Base-by-base conservation (phyloP, 2,888 invertebrate genomes). In the Mactromeris polynyma region DNA sequence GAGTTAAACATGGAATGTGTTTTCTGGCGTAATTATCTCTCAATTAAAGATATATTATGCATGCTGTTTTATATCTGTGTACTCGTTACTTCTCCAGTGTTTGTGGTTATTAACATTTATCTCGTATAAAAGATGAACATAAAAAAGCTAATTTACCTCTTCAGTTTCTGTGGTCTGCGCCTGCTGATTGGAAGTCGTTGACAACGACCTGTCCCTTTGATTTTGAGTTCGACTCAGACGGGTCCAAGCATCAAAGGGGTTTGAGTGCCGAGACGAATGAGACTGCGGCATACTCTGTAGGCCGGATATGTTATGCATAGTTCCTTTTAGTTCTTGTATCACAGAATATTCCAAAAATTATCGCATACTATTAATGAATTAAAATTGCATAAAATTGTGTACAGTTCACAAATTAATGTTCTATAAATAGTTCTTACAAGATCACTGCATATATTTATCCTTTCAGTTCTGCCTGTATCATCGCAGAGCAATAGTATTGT, bases 251-350 rank as follows among this genome's bases (percentile, higher is more conserved):
- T 73, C 73, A 33, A 73, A 73, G 31, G 73, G 73, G 36, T 73
- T 73, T 14, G 73, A 33, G 33, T 36, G 73, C 4, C 73, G 73
- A 33, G 73, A 73, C 19, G 73, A 73, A 73, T 73, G 73, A 9
- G 58, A 64, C n/a, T 64, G 58, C 7, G 58, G 58, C 33, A 36
- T 58, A 9, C n/a, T n/a, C 58, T 21, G 58, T 21, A 26, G 7
- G 26, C 58, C 73, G 4, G 73, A 73, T 36, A 73, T 73, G 26
- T 73, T 73, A 73, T 73, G 73, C 73, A 73, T 73, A 73, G 73
- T 73, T 73, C 73, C 73, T 33, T 58, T 58, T 21, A 2, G 1
- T 58, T 21, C 58, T n/a, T 33, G 33, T 73, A 73, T 73, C 73
- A 73, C 73, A 73, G 73, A 73, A 73, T 33, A 19, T 31, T 33